Evolutionary conservation across 30 jellyfish, hydroid and myxozoan genomes (phyloP), one percentile per base, ranked within the genome.

Genomic region (Pseudorhiza aurosa): DNA sequence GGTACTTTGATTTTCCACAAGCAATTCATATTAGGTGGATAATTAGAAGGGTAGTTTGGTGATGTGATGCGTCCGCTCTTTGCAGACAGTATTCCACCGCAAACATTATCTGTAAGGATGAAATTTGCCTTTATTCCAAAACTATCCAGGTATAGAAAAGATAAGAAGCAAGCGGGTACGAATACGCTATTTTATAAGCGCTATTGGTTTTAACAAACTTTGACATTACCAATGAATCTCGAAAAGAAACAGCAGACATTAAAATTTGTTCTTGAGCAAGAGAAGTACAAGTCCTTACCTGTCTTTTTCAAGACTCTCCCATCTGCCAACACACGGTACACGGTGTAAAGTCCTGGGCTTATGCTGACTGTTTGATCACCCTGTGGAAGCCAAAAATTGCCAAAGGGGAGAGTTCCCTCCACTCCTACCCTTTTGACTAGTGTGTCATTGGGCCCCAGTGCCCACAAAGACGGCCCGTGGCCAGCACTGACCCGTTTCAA

Each of bases 81-180:
- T n/a, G 87, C 35, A 11, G 87, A 39, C 15, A 56, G 68, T 8
- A 88, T 55, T 29, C 97, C 97, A 25, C 97, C 97, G 57, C 97
- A 88, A 3, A 31, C 21, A 11, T 68, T 29, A 4, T 47, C 82
- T 68, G 55, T 25, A 47, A 42, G 8, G 17, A 32, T 31, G 39
- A 60, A n/a, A n/a, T n/a, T n/a, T n/a, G n/a, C n/a, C n/a, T n/a
- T n/a, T n/a, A n/a, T n/a, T n/a, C n/a, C n/a, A n/a, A n/a, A n/a
- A n/a, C n/a, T n/a, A n/a, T n/a, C n/a, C n/a, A n/a, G n/a, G n/a
- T n/a, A n/a, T n/a, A n/a, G n/a, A n/a, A n/a, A n/a, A n/a, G n/a
- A n/a, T n/a, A n/a, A n/a, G n/a, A n/a, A n/a, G n/a, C n/a, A n/a
- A n/a, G n/a, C n/a, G n/a, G n/a, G n/a, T n/a, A n/a, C n/a, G n/a